Evolutionary conservation across 1,140 invertebrate species (phyloP).

Genomic region (Drosophila jambulina): DNA sequence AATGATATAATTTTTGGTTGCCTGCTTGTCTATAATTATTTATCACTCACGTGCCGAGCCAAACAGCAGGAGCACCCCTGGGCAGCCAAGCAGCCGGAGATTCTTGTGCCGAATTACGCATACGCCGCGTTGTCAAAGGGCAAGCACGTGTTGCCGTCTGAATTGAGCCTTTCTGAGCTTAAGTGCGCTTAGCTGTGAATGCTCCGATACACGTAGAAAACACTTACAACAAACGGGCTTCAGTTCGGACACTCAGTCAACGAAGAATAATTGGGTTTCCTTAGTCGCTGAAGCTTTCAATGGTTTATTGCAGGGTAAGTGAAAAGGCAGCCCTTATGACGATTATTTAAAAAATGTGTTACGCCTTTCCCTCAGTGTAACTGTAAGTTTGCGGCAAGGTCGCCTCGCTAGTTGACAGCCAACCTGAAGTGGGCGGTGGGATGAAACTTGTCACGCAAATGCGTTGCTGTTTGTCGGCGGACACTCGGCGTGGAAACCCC

Average conservation of each 20-base stretch:
- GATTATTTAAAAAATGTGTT: neutral
- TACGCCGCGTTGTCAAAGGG: slow-evolving; percentile 59
- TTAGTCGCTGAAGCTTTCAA: neutral
- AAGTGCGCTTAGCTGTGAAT: slow-evolving; percentile 23
- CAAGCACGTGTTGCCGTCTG: slow-evolving; percentile 47
- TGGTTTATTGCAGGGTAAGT: neutral
- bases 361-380: slow-evolving; percentile 2
- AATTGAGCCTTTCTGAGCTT: slow-evolving; percentile 29
- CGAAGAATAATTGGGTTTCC: neutral
- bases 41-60: slow-evolving; percentile 66
- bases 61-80: slow-evolving; percentile 24
- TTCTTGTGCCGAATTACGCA: slow-evolving; percentile 58
- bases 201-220: slow-evolving; percentile 5
- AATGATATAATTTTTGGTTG: slow-evolving; percentile 59
- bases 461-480: slow-evolving; percentile 32
- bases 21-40: slow-evolving; percentile 72
- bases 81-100: slow-evolving; percentile 2
- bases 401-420: slow-evolving; percentile 56
- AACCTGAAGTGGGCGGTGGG: slow-evolving; percentile 28
- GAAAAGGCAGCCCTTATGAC: neutral
- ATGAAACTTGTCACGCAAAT: slow-evolving; percentile 61
- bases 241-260: neutral
- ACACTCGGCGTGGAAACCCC: slow-evolving; percentile 22
- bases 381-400: slow-evolving; percentile 25
- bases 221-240: too few species aligned